Conservation (phyloP, 1,140 invertebrate species). For the Rhyzopertha dominica region DNA sequence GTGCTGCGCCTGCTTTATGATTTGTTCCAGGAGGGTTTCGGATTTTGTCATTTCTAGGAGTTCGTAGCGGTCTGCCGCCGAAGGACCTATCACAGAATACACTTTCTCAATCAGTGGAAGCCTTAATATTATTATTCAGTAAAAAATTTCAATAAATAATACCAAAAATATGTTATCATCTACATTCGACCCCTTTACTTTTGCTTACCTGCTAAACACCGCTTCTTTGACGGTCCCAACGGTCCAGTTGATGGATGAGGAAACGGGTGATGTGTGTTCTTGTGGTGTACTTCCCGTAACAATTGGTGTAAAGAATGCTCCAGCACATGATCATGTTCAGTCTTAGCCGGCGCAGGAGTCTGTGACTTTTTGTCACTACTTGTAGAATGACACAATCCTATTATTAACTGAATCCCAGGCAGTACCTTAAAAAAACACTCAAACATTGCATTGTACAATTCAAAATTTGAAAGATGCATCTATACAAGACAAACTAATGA, state of each 20-base stretch:
- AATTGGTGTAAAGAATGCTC: constrained; percentile 95
- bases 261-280: constrained; percentile 88
- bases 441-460: too few relatives aligned
- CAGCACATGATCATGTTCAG: constrained; percentile 91
- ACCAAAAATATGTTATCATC: background rate
- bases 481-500: background rate
- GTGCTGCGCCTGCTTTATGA: constrained; percentile 93
- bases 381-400: constrained; percentile 73
- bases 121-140: too few relatives aligned
- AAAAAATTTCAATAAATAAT: background rate
- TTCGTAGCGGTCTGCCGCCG: constrained; percentile 79
- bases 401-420: constrained; percentile 85
- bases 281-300: constrained; percentile 84
- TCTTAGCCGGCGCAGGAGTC: constrained; percentile 52
- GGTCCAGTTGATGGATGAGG: constrained; percentile 91
- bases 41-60: constrained; percentile 83
- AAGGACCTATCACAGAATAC: constrained; percentile 75
- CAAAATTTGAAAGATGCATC: too few relatives aligned
- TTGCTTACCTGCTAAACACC: constrained; percentile 77
- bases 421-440: constrained; percentile 77
- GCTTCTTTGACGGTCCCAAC: constrained; percentile 81
- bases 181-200: too few relatives aligned
- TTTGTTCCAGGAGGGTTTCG: constrained; percentile 89
- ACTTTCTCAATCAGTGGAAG: background rate
- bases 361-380: constrained; percentile 55